A percentile compares a stretch with the other conserved stretches of the same genome.
Conservation (phyloP, 1,140 invertebrate species). For the Achatina immaculata region DNA sequence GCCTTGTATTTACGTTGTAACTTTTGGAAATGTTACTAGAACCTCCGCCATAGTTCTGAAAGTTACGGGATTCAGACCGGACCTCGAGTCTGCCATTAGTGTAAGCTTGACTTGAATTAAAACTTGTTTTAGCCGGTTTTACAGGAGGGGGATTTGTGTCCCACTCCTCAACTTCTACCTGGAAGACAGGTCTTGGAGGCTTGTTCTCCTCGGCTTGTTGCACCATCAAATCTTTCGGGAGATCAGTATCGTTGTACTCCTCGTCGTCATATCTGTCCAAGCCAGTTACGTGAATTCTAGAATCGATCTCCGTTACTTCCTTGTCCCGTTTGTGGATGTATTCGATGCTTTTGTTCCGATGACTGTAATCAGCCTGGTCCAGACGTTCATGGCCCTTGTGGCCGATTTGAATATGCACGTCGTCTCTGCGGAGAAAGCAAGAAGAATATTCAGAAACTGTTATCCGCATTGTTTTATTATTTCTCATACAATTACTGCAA, state of each 20-base stretch:
- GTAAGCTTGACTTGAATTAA: not conserved
- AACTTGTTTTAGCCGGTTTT: not conserved
- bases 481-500: too few relatives aligned
- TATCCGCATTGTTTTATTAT: too few relatives aligned
- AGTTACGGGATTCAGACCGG: not conserved
- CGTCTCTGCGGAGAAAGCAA: not conserved
- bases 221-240: not conserved
- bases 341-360: not conserved
- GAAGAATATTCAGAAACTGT: too few relatives aligned
- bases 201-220: not conserved
- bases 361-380: not conserved
- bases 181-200: not conserved
- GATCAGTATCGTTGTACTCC: not conserved
- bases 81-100: not conserved
- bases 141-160: not conserved
- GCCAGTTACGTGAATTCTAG: not conserved
- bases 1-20: not conserved
- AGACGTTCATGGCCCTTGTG: not conserved
- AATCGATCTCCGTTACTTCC: not conserved
- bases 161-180: constrained; percentile 29
- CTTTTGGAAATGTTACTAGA: not conserved
- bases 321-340: too few relatives aligned
- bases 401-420: not conserved
- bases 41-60: not conserved
- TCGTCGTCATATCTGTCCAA: not conserved